Conservation (phyloP, 2,113 vertebrate species). For the Sarotherodon lohbergeri region DNA sequence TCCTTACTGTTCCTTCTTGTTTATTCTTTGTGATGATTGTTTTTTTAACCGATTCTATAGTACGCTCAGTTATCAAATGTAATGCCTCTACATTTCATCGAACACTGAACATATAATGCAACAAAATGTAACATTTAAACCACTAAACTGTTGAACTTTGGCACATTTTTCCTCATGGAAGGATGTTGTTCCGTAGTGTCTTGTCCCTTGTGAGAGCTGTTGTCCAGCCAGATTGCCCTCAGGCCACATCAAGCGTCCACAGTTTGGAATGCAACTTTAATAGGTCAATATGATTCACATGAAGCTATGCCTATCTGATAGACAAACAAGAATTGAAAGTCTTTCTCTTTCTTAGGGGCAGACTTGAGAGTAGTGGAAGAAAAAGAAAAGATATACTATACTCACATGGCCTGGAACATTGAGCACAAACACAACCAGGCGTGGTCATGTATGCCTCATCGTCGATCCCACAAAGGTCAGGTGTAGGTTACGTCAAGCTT, state of each 20-base stretch:
- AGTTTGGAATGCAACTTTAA: constrained; percentile 21
- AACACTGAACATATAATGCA: neutral
- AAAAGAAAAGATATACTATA: neutral
- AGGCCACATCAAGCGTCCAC: constrained; percentile 22
- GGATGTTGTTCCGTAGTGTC: neutral
- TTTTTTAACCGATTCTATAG: neutral
- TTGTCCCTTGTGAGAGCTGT: neutral
- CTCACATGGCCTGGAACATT: constrained; percentile 20
- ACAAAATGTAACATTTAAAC: neutral
- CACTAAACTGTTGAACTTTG: neutral
- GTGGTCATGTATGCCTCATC: constrained; percentile 12
- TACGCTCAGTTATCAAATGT: neutral
- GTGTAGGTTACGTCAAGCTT: constrained; percentile 26
- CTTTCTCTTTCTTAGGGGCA: neutral
- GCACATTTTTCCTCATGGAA: constrained; percentile 1
- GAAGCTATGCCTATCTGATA: neutral
- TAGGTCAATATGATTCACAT: constrained; percentile 37
- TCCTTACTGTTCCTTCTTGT: neutral
- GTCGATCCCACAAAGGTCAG: constrained; percentile 34
- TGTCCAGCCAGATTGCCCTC: neutral
- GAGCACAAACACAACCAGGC: constrained; percentile 32
- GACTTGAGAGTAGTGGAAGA: neutral
- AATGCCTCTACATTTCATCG: neutral
- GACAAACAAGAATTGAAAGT: neutral
- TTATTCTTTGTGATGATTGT: neutral